Evolutionary conservation across 2,888 invertebrate species (phyloP).

Genomic region (Abscondita cerata): DNA sequence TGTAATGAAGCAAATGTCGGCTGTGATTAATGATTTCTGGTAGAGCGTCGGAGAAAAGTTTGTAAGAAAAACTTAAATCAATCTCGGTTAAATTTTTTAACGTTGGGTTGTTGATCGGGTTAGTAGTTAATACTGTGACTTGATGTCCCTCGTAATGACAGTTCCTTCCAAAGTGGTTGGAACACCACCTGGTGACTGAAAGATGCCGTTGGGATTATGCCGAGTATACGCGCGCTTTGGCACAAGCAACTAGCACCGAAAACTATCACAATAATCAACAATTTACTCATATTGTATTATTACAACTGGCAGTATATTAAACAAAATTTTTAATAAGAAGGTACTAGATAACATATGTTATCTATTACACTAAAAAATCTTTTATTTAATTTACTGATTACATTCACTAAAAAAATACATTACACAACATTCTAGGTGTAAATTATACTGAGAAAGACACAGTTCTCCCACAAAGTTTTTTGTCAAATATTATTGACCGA

Average conservation of each 20-base stretch:
- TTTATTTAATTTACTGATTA: no score
- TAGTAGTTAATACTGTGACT: constrained; percentile 58
- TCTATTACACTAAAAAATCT: no score
- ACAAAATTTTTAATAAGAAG: no score
- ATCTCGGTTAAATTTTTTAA: constrained; percentile 57
- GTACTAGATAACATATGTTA: no score
- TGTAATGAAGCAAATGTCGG: neutral
- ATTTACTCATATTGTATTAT: no score
- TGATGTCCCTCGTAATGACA: constrained; percentile 61
- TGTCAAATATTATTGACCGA: no score
- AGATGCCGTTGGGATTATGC: constrained; percentile 57
- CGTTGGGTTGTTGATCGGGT: constrained; percentile 55
- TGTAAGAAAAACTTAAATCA: constrained; percentile 52
- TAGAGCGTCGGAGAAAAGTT: constrained; percentile 6
- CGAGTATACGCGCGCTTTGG: constrained; percentile 55
- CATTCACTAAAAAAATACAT: no score
- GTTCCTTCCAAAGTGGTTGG: constrained; percentile 57
- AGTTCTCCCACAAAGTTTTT: no score
- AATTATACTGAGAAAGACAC: no score
- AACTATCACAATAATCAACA: neutral
- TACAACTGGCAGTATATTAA: no score
- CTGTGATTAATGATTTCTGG: neutral
- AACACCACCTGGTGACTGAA: constrained; percentile 62
- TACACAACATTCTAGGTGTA: no score
- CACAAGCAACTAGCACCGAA: neutral